These are phyloP conservation scores for Brachypodius melanocephalos DNA, from an alignment of 2,113 vertebrate genomes.

Conservation along the genomic window DNA sequence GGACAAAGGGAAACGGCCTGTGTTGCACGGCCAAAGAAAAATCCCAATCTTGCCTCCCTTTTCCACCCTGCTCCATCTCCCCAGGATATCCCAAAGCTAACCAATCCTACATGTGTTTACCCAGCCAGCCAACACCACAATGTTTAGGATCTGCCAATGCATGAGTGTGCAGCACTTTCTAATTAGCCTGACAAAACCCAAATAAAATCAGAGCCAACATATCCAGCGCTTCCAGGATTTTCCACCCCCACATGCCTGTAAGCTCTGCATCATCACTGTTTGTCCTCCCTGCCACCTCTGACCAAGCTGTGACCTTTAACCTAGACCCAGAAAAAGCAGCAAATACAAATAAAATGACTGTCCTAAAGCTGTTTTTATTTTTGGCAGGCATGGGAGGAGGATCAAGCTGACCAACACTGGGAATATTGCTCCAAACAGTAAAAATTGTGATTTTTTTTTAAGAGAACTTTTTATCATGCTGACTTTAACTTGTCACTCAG, in stretches of 20 bases:
- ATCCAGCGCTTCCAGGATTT: neutral
- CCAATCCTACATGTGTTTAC: rapidly evolving
- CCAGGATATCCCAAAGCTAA: neutral
- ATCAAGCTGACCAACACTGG: neutral
- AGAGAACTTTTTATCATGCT: neutral
- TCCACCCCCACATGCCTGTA: neutral
- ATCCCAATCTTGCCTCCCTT: neutral
- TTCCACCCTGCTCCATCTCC: neutral
- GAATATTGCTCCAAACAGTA: neutral
- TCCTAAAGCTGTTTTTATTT: neutral
- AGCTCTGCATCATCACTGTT: neutral
- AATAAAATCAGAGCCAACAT: neutral
- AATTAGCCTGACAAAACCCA: neutral
- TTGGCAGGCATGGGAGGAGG: neutral
- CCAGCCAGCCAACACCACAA: neutral
- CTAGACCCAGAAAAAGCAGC: neutral
- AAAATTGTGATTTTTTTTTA: neutral
- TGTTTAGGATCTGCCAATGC: neutral
- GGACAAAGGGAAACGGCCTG: neutral
- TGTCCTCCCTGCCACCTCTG: neutral
- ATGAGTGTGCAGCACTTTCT: neutral
- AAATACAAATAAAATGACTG: neutral
- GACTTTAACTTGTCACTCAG: neutral
- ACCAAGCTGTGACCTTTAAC: neutral
- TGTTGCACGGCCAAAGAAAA: rapidly evolving